phyloP scores from a whole-genome alignment of 2,888 invertebrate species.

The Xylophagus ater region DNA sequence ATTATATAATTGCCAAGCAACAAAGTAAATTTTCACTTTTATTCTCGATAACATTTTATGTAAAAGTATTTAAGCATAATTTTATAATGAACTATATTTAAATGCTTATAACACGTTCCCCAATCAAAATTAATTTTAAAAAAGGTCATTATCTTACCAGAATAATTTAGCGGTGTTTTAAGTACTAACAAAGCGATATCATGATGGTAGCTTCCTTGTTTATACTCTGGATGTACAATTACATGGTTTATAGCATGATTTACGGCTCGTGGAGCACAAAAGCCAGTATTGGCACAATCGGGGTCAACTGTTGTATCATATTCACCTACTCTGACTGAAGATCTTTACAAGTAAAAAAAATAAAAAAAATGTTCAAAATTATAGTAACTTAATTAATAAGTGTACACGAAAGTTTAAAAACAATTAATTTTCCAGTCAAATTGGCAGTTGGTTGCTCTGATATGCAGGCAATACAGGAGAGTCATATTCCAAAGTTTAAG shows the following conservation, averaged over 20 bases:
- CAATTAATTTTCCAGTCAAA: too few species aligned
- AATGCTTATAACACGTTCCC: neutral
- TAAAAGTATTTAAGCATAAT: neutral
- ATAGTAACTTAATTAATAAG: too few species aligned
- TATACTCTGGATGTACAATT: conserved; percentile 65
- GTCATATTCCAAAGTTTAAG: too few species aligned
- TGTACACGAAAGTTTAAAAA: too few species aligned
- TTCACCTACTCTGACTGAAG: conserved; percentile 62
- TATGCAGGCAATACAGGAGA: too few species aligned
- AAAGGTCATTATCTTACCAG: conserved; percentile 40
- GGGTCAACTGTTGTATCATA: conserved; percentile 60
- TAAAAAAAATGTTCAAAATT: conserved; percentile 9
- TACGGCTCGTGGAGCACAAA: conserved; percentile 61
- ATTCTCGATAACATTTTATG: neutral
- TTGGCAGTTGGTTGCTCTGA: too few species aligned
- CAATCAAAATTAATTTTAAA: neutral
- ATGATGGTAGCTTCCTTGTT: conserved; percentile 52
- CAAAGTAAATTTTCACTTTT: neutral
- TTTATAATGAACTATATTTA: neutral
- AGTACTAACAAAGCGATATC: conserved; percentile 66
- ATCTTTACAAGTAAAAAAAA: conserved; percentile 39
- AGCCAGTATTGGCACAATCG: conserved; percentile 58
- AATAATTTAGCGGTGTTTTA: conserved; percentile 54
- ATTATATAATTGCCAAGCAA: neutral
- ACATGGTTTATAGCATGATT: conserved; percentile 63